These are phyloP conservation scores for Trachelipus rathkii DNA, from an alignment of 1,140 invertebrate genomes.

Conservation along the genomic window DNA sequence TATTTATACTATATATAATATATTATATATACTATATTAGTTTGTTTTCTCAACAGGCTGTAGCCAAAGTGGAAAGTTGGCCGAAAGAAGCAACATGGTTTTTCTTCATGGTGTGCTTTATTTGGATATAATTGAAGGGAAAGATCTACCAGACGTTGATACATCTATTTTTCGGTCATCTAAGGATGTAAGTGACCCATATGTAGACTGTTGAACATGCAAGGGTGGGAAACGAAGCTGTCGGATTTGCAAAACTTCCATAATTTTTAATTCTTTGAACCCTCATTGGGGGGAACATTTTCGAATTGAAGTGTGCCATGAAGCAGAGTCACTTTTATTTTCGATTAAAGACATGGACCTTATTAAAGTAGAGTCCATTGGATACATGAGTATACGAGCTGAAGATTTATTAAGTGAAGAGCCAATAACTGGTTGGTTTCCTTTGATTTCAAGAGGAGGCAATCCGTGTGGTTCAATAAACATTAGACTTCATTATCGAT, in stretches of 20 bases:
- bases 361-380: slow-evolving; percentile 44
- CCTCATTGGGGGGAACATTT: slow-evolving; percentile 46
- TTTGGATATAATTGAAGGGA: slow-evolving; percentile 43
- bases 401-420: slow-evolving; percentile 42
- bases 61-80: slow-evolving; percentile 26
- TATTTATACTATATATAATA: slow-evolving; percentile 8
- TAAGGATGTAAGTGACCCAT: slow-evolving; percentile 45
- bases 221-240: slow-evolving; percentile 37
- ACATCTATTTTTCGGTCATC: slow-evolving; percentile 45
- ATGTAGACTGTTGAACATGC: slow-evolving; percentile 43
- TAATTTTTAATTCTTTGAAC: slow-evolving; percentile 45
- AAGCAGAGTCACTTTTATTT: slow-evolving; percentile 40
- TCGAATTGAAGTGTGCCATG: slow-evolving; percentile 45
- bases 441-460: slow-evolving; percentile 38
- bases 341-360: slow-evolving; percentile 45
- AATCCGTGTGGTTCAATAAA: slow-evolving; percentile 42
- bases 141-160: slow-evolving; percentile 46
- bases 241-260: slow-evolving; percentile 45
- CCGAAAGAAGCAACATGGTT: slow-evolving; percentile 43
- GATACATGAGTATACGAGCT: slow-evolving; percentile 41
- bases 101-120: slow-evolving; percentile 46
- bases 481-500: slow-evolving; percentile 39
- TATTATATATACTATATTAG: not conserved
- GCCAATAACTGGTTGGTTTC: slow-evolving; percentile 45
- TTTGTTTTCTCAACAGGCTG: slow-evolving; percentile 32